Evolutionary conservation across 2,888 invertebrate genomes (phyloP), one percentile per base, ranked within the genome.

Genomic region (Parascotia fuliginaria): DNA sequence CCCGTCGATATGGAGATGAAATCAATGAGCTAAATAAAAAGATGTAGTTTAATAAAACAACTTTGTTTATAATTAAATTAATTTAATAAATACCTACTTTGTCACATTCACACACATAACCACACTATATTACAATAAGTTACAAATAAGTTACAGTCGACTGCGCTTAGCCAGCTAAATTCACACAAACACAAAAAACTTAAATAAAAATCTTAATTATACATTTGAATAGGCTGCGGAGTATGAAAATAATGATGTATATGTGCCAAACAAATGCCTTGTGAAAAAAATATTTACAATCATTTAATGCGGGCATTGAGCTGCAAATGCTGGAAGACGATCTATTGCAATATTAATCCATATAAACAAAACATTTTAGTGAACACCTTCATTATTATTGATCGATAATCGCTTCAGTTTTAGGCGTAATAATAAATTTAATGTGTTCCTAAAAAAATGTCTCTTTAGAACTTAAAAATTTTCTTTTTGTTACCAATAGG

Each of bases 81-180:
- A 71, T 86, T 85, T 85, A 89, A 88, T 89, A 89, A 85, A 87
- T 88, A 80, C n/a, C n/a, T n/a, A n/a, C 71, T 81, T 83, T 65
- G 71, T 67, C 86, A 88, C 89, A 84, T 82, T 81, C 85, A 87
- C 85, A 80, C 83, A 81, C 79, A 79, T 72, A 75, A 74, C 75
- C 85, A 85, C 86, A 70, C 77, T 89, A 89, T 88, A 78, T 76
- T 89, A 90, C 88, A 89, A 81, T 82, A 83, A 86, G 74, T 85
- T 86, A 82, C 79, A 81, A 89, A 81, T 82, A 83, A 86, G 74
- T 85, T 86, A 82, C 79, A 81, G 69, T 73, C 73, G 71, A 76
- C 72, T 72, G 69, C 58, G 40, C 63, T 70, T 67, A 65, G 68
- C 63, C 73, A 67, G 60, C 63, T 71, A 67, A 72, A 69, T 62